These are phyloP conservation scores for Perithous albicinctus DNA, from an alignment of 2,888 invertebrate genomes.

Conservation along the genomic window DNA sequence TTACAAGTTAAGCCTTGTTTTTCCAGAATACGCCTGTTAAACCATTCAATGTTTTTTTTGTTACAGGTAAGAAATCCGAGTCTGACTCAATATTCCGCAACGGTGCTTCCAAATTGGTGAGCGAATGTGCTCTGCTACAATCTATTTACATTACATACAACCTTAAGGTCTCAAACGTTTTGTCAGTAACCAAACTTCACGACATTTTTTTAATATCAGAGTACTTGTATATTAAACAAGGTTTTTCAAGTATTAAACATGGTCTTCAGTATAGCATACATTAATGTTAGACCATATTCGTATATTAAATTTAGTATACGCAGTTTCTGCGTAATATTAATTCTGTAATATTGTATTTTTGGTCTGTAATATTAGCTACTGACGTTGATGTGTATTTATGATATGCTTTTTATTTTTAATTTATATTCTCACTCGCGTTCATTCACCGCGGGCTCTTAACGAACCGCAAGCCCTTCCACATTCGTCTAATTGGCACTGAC, in stretches of 20 bases:
- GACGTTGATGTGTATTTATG: neutral
- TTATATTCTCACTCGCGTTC: slow-evolving; percentile 37
- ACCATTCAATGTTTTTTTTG: slow-evolving; percentile 48
- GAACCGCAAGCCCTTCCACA: slow-evolving; percentile 58
- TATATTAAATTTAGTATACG: no score
- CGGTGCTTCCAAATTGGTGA: slow-evolving; percentile 32
- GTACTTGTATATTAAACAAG: no score
- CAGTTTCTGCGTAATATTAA: no score
- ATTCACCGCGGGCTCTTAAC: slow-evolving; percentile 42
- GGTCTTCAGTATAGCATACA: no score
- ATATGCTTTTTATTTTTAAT: slow-evolving; percentile 5
- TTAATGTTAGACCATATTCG: no score
- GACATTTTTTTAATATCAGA: no score
- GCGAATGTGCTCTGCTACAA: slow-evolving; percentile 10
- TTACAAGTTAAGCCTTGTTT: no score
- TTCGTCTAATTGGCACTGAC: slow-evolving; percentile 58
- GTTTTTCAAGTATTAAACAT: no score
- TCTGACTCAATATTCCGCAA: slow-evolving; percentile 8
- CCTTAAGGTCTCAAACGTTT: neutral
- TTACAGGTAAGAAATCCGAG: slow-evolving; percentile 61
- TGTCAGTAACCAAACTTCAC: neutral
- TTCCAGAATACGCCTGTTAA: neutral
- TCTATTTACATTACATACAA: neutral
- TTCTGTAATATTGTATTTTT: no score
- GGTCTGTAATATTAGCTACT: no score